These are phyloP conservation scores for Odontamblyopus lacepedii DNA, from an alignment of 2,797 vertebrate genomes.

Conservation along the genomic window DNA sequence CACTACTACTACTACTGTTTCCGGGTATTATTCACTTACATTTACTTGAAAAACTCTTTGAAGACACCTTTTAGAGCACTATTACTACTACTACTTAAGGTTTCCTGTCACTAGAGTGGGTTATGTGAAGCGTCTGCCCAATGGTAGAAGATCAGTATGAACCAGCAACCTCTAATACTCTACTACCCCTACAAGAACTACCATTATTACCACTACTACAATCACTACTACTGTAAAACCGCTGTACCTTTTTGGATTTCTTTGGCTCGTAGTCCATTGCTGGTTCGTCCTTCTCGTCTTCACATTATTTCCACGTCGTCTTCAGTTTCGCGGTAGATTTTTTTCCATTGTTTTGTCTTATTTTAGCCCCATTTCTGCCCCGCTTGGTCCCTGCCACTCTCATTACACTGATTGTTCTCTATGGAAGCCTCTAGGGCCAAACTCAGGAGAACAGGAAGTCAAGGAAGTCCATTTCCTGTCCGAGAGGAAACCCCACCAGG, in stretches of 20 bases:
- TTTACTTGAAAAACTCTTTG: too few relatives aligned
- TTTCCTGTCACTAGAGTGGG: too few relatives aligned
- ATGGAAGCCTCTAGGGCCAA: slow-evolving; percentile 43
- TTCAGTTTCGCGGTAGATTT: neutral
- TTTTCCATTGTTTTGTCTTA: slow-evolving; percentile 28
- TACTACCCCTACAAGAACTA: neutral
- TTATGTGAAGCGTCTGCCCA: too few relatives aligned
- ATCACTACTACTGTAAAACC: neutral
- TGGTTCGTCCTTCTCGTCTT: slow-evolving; percentile 14
- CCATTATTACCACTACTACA: neutral
- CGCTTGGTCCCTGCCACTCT: slow-evolving; percentile 39
- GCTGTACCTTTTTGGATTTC: slow-evolving; percentile 88
- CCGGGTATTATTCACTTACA: too few relatives aligned
- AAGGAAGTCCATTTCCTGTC: slow-evolving; percentile 85
- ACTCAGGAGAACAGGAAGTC: slow-evolving; percentile 65
- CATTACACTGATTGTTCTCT: slow-evolving; percentile 57
- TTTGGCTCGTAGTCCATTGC: slow-evolving; percentile 91
- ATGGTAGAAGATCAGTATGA: too few relatives aligned
- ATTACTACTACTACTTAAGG: too few relatives aligned
- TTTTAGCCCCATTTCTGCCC: slow-evolving; percentile 23
- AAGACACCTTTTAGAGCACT: too few relatives aligned
- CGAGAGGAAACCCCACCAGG: slow-evolving; percentile 95
- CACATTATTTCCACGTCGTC: slow-evolving; percentile 12
- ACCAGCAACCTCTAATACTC: too few relatives aligned
- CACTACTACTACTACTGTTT: too few relatives aligned